Conservation (phyloP, 2,113 vertebrate genomes). For the Mystacornis crossleyi region DNA sequence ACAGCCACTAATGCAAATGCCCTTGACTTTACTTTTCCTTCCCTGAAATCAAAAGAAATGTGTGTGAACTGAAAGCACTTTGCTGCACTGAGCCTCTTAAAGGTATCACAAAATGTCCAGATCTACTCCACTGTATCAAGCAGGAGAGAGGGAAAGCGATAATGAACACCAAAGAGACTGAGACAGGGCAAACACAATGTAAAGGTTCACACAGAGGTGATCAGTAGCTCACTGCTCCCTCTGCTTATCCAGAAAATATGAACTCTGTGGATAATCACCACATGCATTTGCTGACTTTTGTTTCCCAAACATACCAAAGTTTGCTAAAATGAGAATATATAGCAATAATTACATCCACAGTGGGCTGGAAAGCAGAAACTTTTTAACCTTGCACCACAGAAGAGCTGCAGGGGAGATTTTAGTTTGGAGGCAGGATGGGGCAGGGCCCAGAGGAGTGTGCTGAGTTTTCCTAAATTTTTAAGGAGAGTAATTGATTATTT, state of each 20-base stretch:
- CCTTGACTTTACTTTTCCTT: not conserved
- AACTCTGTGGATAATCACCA: not conserved
- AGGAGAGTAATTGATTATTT: not conserved
- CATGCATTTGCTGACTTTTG: not conserved
- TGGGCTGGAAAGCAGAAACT: not conserved
- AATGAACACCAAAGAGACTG: not conserved
- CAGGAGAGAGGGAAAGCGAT: not conserved
- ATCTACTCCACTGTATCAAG: not conserved
- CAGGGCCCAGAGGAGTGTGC: not conserved
- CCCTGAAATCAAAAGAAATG: not conserved
- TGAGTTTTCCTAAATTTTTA: not conserved
- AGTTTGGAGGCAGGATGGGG: not conserved
- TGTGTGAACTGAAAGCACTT: not conserved
- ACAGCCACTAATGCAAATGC: not conserved
- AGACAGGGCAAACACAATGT: not conserved
- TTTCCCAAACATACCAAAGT: not conserved
- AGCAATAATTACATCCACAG: not conserved
- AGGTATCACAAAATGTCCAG: not conserved
- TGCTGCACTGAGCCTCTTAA: not conserved
- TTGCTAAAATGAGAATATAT: not conserved
- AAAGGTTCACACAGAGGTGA: not conserved
- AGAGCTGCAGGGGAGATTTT: not conserved
- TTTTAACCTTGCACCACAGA: not conserved
- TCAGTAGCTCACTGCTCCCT: not conserved
- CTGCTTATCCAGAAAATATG: not conserved